Conservation (phyloP, 1,140 invertebrate genomes). For the Aleiodes sp. region DNA sequence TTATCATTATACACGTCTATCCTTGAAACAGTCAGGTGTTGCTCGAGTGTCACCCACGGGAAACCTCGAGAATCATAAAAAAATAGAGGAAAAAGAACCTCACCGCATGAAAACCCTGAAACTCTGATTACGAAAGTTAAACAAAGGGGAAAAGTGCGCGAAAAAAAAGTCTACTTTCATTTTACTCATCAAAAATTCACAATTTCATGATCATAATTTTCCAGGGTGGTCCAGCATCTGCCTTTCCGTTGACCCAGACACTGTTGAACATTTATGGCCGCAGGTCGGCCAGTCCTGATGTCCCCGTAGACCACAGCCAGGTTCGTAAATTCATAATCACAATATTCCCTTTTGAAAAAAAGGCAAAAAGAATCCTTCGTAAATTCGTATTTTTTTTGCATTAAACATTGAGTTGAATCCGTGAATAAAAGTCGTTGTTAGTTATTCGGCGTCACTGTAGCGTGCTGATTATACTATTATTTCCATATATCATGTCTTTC, state of each 20-base stretch:
- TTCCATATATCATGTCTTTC: too few species aligned
- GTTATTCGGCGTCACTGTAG: too few species aligned
- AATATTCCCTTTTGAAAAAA: neutral
- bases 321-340: constrained; percentile 49
- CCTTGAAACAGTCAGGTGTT: neutral
- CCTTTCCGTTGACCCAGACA: constrained; percentile 58
- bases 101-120: too few species aligned
- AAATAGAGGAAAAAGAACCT: neutral
- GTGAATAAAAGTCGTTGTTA: too few species aligned
- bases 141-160: neutral
- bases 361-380: neutral
- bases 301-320: constrained; percentile 55
- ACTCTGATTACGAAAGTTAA: neutral
- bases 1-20: neutral
- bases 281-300: constrained; percentile 58
- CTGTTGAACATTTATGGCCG: constrained; percentile 61
- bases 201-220: constrained; percentile 37
- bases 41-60: neutral
- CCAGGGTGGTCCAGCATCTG: constrained; percentile 57
- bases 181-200: neutral
- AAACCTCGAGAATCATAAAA: neutral
- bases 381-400: neutral
- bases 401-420: too few species aligned
- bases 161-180: constrained; percentile 27
- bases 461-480: too few species aligned